phyloP scores from a whole-genome alignment of 2,797 vertebrate genomes.

The Onychomys leucogaster region DNA sequence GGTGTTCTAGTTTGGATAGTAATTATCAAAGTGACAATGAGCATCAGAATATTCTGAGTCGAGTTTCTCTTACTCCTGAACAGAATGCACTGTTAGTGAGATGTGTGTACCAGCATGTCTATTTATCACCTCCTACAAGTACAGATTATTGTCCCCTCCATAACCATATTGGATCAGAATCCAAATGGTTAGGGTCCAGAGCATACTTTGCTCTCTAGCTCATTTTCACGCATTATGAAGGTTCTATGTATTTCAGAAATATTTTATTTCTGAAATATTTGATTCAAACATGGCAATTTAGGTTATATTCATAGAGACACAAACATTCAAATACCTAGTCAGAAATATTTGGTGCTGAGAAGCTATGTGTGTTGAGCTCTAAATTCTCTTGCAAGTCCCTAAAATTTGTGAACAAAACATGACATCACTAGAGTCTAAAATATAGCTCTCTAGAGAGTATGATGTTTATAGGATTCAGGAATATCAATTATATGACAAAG shows the following conservation, averaged over 20 bases:
- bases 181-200: not conserved
- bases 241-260: not conserved
- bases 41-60: not conserved
- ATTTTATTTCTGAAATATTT: not conserved
- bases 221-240: not conserved
- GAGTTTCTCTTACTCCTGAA: not conserved
- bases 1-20: not conserved
- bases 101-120: not conserved
- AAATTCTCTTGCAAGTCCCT: slow-evolving; percentile 54
- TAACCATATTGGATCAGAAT: not conserved
- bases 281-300: slow-evolving; percentile 57
- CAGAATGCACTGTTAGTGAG: not conserved
- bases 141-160: not conserved
- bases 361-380: not conserved
- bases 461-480: slow-evolving; percentile 68
- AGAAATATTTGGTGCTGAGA: slow-evolving; percentile 9
- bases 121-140: not conserved
- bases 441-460: slow-evolving; percentile 74
- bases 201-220: not conserved
- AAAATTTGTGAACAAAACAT: slow-evolving; percentile 68
- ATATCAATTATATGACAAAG: slow-evolving; percentile 80
- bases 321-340: slow-evolving; percentile 19
- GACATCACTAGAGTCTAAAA: slow-evolving; percentile 63
- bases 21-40: slow-evolving; percentile 12
- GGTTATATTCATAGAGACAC: not conserved